Conservation (phyloP, 2,113 vertebrate genomes). For the Recurvirostra avosetta region DNA sequence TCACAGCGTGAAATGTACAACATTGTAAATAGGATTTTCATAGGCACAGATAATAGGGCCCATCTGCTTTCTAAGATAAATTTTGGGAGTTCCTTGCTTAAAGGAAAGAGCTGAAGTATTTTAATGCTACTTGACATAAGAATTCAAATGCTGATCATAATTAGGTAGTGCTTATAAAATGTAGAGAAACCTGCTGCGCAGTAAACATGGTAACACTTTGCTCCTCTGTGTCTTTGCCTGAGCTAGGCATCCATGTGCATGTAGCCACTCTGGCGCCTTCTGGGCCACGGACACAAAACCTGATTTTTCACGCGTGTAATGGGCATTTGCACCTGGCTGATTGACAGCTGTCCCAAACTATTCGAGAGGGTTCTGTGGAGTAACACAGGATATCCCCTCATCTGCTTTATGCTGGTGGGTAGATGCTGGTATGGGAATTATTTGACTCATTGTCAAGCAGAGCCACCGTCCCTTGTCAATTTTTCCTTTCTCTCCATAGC, state of each 20-base stretch:
- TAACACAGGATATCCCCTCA: not conserved
- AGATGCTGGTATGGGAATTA: not conserved
- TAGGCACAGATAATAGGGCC: constrained; percentile 73
- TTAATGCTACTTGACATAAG: constrained; percentile 28
- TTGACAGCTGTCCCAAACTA: constrained; percentile 4
- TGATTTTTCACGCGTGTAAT: not conserved
- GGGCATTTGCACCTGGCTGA: constrained; percentile 14
- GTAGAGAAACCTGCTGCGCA: not conserved
- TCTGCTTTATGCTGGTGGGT: not conserved
- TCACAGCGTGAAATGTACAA: constrained; percentile 80
- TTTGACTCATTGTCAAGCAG: not conserved
- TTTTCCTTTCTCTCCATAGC: not conserved
- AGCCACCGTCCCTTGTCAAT: not conserved
- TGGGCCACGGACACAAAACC: not conserved
- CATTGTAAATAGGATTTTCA: constrained; percentile 80
- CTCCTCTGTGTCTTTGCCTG: not conserved
- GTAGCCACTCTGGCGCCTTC: not conserved
- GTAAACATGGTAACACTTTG: not conserved
- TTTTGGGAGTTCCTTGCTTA: constrained; percentile 58
- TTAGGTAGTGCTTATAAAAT: not conserved
- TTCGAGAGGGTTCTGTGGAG: not conserved
- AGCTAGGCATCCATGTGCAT: not conserved
- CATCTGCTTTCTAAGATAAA: constrained; percentile 77
- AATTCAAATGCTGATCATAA: not conserved
- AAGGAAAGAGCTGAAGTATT: constrained; percentile 39